Percentiles rank a stretch among this genome's conserved stretches.
phyloP scores from a whole-genome alignment of 2,888 invertebrate genomes.

The Mycogona germanica region DNA sequence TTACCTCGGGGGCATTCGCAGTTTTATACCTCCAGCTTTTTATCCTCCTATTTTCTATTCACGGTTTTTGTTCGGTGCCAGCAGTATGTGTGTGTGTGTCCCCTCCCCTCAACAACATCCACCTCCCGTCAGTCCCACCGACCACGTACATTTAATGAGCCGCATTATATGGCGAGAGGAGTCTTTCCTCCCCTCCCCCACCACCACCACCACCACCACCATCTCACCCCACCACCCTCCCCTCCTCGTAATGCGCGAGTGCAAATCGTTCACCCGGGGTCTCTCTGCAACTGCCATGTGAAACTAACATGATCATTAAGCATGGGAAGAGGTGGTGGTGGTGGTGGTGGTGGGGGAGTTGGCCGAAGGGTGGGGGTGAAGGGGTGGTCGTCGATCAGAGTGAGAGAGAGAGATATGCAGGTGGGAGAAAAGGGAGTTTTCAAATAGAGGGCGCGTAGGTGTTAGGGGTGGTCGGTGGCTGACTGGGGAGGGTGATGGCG shows the following conservation, averaged over 20 bases:
- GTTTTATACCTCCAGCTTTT: too few species aligned
- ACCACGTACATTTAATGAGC: too few species aligned
- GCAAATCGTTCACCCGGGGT: constrained; percentile 4
- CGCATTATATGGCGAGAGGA: too few species aligned
- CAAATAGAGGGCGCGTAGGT: too few species aligned
- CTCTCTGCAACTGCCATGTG: constrained; percentile 12
- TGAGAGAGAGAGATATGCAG: not conserved
- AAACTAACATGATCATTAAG: constrained; percentile 13
- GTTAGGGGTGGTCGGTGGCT: not conserved
- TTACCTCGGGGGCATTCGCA: too few species aligned
- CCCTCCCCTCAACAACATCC: too few species aligned
- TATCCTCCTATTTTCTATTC: too few species aligned
- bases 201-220: too few species aligned
- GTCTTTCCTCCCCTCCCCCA: too few species aligned
- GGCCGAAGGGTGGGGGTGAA: not conserved
- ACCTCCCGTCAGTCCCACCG: too few species aligned
- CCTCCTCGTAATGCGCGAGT: constrained; percentile 4
- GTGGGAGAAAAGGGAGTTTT: not conserved
- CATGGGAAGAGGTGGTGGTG: constrained; percentile 5
- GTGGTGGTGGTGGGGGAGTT: not conserved
- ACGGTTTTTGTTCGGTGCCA: too few species aligned
- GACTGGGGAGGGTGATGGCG: not conserved
- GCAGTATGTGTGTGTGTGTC: too few species aligned
- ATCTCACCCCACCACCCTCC: not conserved
- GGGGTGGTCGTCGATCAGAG: not conserved